Base-by-base conservation (phyloP, 30 jellyfish, hydroid and myxozoan species). In the Pseudorhiza aurosa region DNA sequence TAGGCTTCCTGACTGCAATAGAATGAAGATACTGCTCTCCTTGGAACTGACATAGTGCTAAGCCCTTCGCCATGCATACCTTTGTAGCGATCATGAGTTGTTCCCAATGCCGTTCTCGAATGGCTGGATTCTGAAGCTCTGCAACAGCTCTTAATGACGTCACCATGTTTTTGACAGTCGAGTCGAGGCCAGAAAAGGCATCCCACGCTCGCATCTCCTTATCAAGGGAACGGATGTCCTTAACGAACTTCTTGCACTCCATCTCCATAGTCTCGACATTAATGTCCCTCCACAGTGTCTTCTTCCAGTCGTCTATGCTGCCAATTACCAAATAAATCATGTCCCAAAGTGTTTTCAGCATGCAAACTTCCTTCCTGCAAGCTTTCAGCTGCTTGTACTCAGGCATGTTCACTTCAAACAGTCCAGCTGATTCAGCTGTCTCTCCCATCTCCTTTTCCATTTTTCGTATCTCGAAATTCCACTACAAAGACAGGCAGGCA, bases 121-220 rank as follows among this genome's bases (percentile, higher is more conserved):
- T 87, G 2, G 99, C 99, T 1, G 99, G 97, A 55, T 93, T 93
- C 72, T 93, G 99, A 44, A 93, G 62, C 82, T 93, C 99, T 17
- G 96, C 97, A 29, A 93, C 96, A 15, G 99, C 88, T 35, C 99
- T 78, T 76, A 93, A 50, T 8, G 99, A 93, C 25, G 99, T 93
- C 65, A 93, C 85, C 97, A 93, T 93, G 43, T 93, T 93, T 57
- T 87, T 86, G 33, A 93, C 99, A 40, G 99, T 86, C 10, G 94
- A 79, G 29, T 93, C 99, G 7, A 93, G 77, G 1, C 99, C 99
- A 45, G 80, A 40, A 77, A 93, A 93, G n/a, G 96, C 96, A 93
- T 93, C 99, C 99, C 99, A 93, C 3, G 99, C 99, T 10, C 96
- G 87, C 99, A 93, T 93, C 30, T 93, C 99, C 65, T 93, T 93